These are phyloP conservation scores for Urosaurus nigricauda DNA, from an alignment of 2,797 vertebrate species.

Conservation along the genomic window DNA sequence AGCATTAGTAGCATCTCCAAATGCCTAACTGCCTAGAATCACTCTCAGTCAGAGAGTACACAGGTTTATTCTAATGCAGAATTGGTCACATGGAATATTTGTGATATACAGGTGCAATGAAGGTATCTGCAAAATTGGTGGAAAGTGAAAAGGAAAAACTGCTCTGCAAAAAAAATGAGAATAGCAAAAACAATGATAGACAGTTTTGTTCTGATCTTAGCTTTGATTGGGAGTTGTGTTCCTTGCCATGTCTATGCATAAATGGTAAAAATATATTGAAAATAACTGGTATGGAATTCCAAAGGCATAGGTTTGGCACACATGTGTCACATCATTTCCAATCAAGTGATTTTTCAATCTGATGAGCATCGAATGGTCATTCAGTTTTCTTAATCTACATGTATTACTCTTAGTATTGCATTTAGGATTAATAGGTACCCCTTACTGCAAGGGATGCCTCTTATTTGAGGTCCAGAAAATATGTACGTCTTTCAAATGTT, in stretches of 20 bases:
- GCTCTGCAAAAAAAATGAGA: background rate
- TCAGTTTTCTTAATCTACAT: no score
- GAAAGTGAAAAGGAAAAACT: background rate
- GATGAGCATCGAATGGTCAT: background rate
- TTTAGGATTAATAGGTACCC: background rate
- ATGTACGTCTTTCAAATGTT: no score
- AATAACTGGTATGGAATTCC: background rate
- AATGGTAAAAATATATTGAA: background rate
- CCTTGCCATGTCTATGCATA: background rate
- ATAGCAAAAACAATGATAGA: background rate
- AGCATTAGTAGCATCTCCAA: background rate
- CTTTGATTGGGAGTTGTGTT: background rate
- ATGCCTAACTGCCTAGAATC: background rate
- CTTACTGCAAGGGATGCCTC: no score
- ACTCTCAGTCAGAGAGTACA: background rate
- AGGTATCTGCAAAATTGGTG: background rate
- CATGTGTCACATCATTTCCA: background rate
- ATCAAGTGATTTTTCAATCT: background rate
- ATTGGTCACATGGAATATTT: background rate
- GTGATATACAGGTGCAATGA: background rate
- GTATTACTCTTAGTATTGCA: background rate
- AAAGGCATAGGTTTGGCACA: background rate
- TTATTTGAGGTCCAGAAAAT: no score
- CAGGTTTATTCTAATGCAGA: background rate
- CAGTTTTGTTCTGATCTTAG: background rate